Percentiles rank a stretch among this genome's conserved stretches.
phyloP scores from a whole-genome alignment of 2,797 vertebrate genomes.

The Spinus pinus region DNA sequence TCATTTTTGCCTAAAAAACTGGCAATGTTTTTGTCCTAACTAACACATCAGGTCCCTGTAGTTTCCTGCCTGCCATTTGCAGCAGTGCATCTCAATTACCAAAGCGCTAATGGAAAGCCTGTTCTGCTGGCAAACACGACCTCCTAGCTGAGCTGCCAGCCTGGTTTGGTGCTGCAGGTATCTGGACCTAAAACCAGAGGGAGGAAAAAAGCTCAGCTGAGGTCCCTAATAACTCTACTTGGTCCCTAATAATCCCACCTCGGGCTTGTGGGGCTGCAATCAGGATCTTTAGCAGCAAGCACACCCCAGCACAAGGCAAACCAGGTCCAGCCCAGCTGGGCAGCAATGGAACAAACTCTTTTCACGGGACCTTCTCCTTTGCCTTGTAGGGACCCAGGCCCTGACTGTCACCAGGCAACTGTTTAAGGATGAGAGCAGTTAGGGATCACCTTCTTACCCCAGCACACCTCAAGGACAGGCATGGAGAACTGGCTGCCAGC shows the following conservation, averaged over 20 bases:
- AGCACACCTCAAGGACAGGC: background rate
- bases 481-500: background rate
- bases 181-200: background rate
- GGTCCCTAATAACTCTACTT: background rate
- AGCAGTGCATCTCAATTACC: background rate
- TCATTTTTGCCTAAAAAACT: background rate
- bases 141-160: background rate
- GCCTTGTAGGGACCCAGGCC: background rate
- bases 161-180: background rate
- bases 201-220: background rate
- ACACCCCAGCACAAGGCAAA: background rate
- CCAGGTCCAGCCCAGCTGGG: rapidly evolving
- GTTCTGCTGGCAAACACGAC: rapidly evolving
- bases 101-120: background rate
- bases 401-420: background rate
- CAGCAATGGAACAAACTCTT: background rate
- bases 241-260: background rate
- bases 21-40: background rate
- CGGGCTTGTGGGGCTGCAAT: background rate
- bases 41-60: background rate
- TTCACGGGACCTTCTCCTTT: background rate
- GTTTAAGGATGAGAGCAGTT: background rate
- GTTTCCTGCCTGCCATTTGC: background rate
- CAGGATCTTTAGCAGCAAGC: background rate
- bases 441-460: background rate